Conservation (phyloP, 2,113 vertebrate species). For the Myotis brandtii region DNA sequence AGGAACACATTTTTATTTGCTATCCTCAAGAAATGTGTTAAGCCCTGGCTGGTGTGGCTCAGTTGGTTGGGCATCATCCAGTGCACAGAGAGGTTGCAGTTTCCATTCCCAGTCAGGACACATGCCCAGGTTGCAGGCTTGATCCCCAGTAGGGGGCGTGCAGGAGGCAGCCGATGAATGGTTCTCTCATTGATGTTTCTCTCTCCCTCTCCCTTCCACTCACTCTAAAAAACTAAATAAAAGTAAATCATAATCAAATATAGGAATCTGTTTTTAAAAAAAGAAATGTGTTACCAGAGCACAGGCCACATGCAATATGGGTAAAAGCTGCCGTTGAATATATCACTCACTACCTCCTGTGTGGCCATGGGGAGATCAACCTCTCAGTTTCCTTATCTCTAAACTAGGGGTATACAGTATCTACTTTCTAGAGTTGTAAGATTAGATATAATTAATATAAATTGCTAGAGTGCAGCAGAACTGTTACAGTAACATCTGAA, state of each 20-base stretch:
- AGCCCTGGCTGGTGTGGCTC: background rate
- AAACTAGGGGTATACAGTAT: background rate
- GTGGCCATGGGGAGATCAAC: background rate
- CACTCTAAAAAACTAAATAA: too few relatives aligned
- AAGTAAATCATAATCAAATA: too few relatives aligned
- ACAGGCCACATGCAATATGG: background rate
- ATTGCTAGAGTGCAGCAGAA: background rate
- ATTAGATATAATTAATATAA: slow-evolving; percentile 9
- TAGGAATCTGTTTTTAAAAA: too few relatives aligned
- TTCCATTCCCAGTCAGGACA: too few relatives aligned
- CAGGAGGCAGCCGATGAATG: too few relatives aligned
- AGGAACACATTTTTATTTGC: slow-evolving; percentile 15
- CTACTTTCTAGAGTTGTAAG: slow-evolving; percentile 1
- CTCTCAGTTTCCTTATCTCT: slow-evolving; percentile 50
- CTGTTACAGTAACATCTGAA: slow-evolving; percentile 28
- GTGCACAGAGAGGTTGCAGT: too few relatives aligned
- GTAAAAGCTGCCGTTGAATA: background rate
- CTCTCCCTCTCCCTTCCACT: too few relatives aligned
- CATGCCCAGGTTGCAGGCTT: too few relatives aligned
- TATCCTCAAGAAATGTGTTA: slow-evolving; percentile 49
- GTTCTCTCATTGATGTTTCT: too few relatives aligned
- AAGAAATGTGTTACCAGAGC: background rate
- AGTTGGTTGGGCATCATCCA: too few relatives aligned
- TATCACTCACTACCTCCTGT: background rate
- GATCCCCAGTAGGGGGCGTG: too few relatives aligned